Evolutionary conservation across 2,888 invertebrate genomes (phyloP).

Genomic region (Epinotia ramella): DNA sequence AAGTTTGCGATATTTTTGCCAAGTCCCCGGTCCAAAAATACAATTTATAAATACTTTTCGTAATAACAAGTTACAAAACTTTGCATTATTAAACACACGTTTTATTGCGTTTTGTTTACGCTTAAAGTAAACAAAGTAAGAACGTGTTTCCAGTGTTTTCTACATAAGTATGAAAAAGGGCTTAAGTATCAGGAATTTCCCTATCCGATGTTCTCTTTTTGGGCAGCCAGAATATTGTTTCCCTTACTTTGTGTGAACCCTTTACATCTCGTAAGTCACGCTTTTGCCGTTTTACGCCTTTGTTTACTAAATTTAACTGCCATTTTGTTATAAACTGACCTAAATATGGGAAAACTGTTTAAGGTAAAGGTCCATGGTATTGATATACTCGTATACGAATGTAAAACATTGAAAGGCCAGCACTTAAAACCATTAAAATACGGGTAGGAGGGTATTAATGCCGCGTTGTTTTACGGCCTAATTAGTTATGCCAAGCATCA

Average conservation of each 20-base stretch:
- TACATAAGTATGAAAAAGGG: not conserved
- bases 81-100: conserved; percentile 41
- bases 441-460: too few relatives aligned
- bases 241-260: conserved; percentile 37
- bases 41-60: conserved; percentile 28
- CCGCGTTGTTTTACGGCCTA: too few relatives aligned
- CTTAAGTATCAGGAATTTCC: not conserved
- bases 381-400: not conserved
- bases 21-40: conserved; percentile 17
- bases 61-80: conserved; percentile 41
- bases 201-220: not conserved
- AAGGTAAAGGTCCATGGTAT: conserved; percentile 18
- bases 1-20: conserved; percentile 17
- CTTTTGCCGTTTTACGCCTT: conserved; percentile 54
- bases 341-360: conserved; percentile 42
- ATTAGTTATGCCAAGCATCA: too few relatives aligned
- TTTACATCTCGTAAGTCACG: conserved; percentile 58
- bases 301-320: conserved; percentile 56
- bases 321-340: conserved; percentile 48
- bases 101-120: conserved; percentile 43
- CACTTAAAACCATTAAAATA: not conserved
- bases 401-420: not conserved
- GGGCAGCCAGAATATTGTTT: conserved; percentile 14
- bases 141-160: conserved; percentile 22
- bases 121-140: conserved; percentile 38